A percentile compares a stretch with the other conserved stretches of the same genome.
Evolutionary conservation across 2,888 invertebrate genomes (phyloP).

Genomic region (Odontocolon sp.): DNA sequence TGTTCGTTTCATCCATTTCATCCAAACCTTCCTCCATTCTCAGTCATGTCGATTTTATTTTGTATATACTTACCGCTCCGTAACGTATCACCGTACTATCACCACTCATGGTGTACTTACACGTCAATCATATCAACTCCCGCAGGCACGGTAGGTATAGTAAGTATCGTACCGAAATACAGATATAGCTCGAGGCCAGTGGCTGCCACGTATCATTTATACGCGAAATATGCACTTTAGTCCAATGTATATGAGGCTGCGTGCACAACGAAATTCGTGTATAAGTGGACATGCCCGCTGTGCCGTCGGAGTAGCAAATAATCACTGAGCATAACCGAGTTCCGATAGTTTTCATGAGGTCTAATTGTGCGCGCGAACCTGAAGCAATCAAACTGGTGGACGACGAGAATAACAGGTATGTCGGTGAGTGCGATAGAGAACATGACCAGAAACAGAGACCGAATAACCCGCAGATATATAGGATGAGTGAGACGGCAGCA

Average conservation of each 20-base stretch:
- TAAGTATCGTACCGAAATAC: neutral
- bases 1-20: no score
- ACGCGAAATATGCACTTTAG: conserved; percentile 13
- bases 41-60: conserved; percentile 26
- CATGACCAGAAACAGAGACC: neutral
- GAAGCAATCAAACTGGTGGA: conserved; percentile 41
- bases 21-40: conserved; percentile 15
- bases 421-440: conserved; percentile 15
- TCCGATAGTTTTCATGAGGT: conserved; percentile 56
- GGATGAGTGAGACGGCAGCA: conserved; percentile 16
- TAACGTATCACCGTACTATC: conserved; percentile 28
- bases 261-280: conserved; percentile 12
- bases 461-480: conserved; percentile 27
- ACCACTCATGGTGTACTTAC: neutral
- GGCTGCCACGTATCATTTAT: conserved; percentile 24
- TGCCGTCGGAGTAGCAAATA: conserved; percentile 34
- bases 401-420: conserved; percentile 20
- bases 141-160: neutral
- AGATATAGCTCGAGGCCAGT: neutral
- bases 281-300: conserved; percentile 19
- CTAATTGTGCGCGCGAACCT: conserved; percentile 54
- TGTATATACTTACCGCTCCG: conserved; percentile 24
- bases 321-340: conserved; percentile 49
- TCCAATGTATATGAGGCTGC: neutral
- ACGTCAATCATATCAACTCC: neutral